phyloP scores from a whole-genome alignment of 2,888 invertebrate genomes.

The Mycalesis mineus region DNA sequence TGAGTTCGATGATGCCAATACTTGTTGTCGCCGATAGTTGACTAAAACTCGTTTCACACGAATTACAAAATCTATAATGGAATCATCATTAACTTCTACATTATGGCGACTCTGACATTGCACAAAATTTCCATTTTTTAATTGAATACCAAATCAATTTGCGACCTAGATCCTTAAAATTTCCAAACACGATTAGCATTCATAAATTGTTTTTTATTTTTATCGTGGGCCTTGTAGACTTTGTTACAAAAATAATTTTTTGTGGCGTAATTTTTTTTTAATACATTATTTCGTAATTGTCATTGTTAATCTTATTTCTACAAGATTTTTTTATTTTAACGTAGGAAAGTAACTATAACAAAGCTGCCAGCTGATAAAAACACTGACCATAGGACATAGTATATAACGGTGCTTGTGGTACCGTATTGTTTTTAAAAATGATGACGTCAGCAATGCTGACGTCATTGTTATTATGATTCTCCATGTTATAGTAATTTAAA shows the following conservation, averaged over 20 bases:
- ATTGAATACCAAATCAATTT: slow-evolving; percentile 18
- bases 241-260: not conserved
- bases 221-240: not conserved
- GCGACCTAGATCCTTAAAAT: slow-evolving; percentile 14
- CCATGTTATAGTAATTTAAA: too few species aligned
- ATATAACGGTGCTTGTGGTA: too few species aligned
- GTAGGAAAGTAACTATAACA: too few species aligned
- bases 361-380: too few species aligned
- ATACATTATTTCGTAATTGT: too few species aligned
- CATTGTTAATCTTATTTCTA: too few species aligned
- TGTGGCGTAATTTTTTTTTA: not conserved
- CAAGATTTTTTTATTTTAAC: too few species aligned
- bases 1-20: not conserved
- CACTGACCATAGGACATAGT: too few species aligned
- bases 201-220: not conserved
- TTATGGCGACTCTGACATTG: slow-evolving; percentile 5
- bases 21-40: not conserved
- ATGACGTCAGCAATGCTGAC: too few species aligned
- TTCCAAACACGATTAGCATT: not conserved
- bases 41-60: not conserved
- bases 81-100: not conserved
- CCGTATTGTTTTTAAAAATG: too few species aligned
- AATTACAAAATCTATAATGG: slow-evolving; percentile 6
- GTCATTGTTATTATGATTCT: too few species aligned
- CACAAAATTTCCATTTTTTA: slow-evolving; percentile 9